Evolutionary conservation across 2,888 invertebrate genomes (phyloP), one percentile per base, ranked within the genome.

Genomic region (Acronicta leporina): DNA sequence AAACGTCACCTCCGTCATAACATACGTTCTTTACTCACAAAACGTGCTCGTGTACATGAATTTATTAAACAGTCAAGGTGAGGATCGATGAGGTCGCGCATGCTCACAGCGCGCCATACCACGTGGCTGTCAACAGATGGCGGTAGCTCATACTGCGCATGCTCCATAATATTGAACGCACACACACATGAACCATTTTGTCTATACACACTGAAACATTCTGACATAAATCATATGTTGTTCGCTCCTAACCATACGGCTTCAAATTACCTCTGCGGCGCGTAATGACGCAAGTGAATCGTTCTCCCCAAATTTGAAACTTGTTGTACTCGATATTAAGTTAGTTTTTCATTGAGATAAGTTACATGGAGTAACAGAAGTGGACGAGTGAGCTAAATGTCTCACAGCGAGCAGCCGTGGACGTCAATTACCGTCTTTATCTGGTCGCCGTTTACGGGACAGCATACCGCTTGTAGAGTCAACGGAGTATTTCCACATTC

Each of bases 51-150:
- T 87, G 87, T 84, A 87, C 85, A 90, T 90, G 92, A 92, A 92
- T 92, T 87, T 89, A 92, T 92, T 90, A 91, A 84, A 79, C 87
- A 87, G 89, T 88, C 90, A 92, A 91, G 91, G 91, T 91, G 90
- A 89, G 85, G 89, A 92, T 94, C 94, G 92, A 93, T 94, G 85
- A 75, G 79, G 76, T 58, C 87, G 86, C 88, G 86, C 87, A 74
- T 86, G 91, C 92, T 91, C 80, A 35, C 38, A 49, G 56, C 64
- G 60, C 54, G 45, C 57, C 59, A 43, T 67, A 80, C 81, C 84
- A 93, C 94, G 93, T 93, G 92, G 85, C 84, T 73, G 85, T 87
- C 92, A 89, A 92, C 92, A 94, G 94, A 93, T 93, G 93, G 93
- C 94, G 83, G 86, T 88, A 82, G 72, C 64, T 33, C 79, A 77